Percentiles rank a stretch among this genome's conserved stretches.
These are phyloP conservation scores for Notospermus geniculatus DNA, from an alignment of 1,140 invertebrate species.

Conservation along the genomic window DNA sequence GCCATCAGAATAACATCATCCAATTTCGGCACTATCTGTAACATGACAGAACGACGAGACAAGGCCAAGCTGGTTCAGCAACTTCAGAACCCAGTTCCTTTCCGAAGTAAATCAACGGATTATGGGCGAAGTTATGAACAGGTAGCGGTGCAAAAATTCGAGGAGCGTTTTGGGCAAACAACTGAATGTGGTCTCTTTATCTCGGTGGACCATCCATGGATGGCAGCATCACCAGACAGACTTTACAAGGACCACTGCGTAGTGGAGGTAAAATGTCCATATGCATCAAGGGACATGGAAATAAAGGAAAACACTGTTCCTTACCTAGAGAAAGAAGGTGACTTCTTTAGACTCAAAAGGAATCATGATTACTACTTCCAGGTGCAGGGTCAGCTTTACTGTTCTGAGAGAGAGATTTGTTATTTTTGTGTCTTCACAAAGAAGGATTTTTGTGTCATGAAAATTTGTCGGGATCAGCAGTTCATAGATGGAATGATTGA, in stretches of 20 bases:
- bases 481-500: conserved; percentile 21
- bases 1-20: conserved; percentile 23
- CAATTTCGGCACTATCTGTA: conserved; percentile 29
- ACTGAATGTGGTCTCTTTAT: background rate
- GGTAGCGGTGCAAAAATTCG: background rate
- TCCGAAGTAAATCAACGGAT: background rate
- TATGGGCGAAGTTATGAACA: background rate
- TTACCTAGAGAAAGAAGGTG: conserved; percentile 7
- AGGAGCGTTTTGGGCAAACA: background rate
- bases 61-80: conserved; percentile 17
- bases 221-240: conserved; percentile 6
- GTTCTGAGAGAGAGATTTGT: conserved; percentile 19
- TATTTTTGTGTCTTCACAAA: conserved; percentile 24
- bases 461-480: conserved; percentile 14
- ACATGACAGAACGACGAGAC: conserved; percentile 25
- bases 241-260: background rate
- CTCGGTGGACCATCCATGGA: background rate
- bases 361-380: conserved; percentile 29
- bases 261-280: conserved; percentile 10
- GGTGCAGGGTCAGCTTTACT: conserved; percentile 26
- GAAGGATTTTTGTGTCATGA: conserved; percentile 17
- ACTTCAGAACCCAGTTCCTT: background rate
- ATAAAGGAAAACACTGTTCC: background rate
- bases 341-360: conserved; percentile 12
- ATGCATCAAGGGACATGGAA: background rate